These are phyloP conservation scores for Kryptolebias ocellatus DNA, from an alignment of 2,797 vertebrate genomes.

Conservation along the genomic window DNA sequence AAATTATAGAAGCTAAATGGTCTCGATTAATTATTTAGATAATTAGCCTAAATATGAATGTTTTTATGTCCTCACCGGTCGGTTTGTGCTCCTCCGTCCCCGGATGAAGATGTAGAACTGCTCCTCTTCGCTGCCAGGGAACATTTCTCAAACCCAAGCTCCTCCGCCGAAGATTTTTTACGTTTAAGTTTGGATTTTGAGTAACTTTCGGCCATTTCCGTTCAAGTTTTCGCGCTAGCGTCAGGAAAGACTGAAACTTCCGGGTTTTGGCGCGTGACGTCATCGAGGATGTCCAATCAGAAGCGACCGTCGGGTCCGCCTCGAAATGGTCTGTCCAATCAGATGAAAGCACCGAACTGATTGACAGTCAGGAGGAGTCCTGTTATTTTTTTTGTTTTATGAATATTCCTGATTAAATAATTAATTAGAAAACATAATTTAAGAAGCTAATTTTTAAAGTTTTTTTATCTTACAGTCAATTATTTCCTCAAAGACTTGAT, in stretches of 20 bases:
- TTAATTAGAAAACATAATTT: too few relatives aligned
- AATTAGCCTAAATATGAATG: too few relatives aligned
- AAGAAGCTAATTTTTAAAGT: too few relatives aligned
- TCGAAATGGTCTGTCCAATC: slow-evolving; percentile 1
- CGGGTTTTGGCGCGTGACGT: slow-evolving; percentile 21
- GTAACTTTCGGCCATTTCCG: slow-evolving; percentile 53
- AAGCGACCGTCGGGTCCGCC: neutral
- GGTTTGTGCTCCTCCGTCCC: neutral
- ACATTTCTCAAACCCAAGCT: neutral
- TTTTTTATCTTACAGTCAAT: too few relatives aligned
- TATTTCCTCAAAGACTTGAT: too few relatives aligned
- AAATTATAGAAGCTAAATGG: too few relatives aligned
- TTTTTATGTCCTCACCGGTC: neutral
- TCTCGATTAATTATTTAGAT: too few relatives aligned
- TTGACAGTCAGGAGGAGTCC: too few relatives aligned
- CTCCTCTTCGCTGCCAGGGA: slow-evolving; percentile 1
- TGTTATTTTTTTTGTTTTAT: too few relatives aligned
- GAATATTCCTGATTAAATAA: too few relatives aligned
- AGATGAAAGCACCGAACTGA: neutral
- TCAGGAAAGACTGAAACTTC: slow-evolving; percentile 27
- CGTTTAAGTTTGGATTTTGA: slow-evolving; percentile 73
- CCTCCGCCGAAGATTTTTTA: slow-evolving; percentile 42
- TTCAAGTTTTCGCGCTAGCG: slow-evolving; percentile 27
- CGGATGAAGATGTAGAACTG: accelerated
- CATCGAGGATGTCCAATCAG: slow-evolving; percentile 43